Percentiles rank a stretch among this genome's conserved stretches.
Evolutionary conservation across 2,888 invertebrate species (phyloP).

Genomic region (Stomorhina lunata): DNA sequence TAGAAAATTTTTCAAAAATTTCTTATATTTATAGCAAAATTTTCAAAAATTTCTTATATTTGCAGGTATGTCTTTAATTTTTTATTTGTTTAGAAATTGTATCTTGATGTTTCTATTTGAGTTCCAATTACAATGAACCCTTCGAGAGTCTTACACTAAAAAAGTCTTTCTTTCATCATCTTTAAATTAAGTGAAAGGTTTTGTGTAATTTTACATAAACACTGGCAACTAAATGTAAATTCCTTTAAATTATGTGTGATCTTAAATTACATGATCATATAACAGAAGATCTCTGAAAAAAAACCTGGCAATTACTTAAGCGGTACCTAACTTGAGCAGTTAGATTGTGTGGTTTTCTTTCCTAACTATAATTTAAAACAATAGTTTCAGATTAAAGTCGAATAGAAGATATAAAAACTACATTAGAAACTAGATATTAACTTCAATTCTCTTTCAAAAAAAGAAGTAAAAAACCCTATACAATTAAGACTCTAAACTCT

Average conservation of each 20-base stretch:
- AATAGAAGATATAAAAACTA: background rate
- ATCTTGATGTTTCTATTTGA: no score
- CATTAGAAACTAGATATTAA: background rate
- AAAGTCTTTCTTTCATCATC: background rate
- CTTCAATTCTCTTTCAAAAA: background rate
- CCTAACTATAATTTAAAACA: slow-evolving; percentile 21
- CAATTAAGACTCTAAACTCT: background rate
- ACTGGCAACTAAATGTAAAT: no score
- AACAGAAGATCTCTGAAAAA: slow-evolving; percentile 6
- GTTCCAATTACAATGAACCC: no score
- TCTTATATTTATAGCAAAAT: no score
- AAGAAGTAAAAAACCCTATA: background rate
- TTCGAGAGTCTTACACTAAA: no score
- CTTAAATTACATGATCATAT: slow-evolving; percentile 30
- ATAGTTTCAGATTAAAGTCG: background rate
- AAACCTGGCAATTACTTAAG: slow-evolving; percentile 27
- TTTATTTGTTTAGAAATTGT: no score
- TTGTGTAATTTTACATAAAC: background rate
- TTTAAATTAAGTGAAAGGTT: slow-evolving; percentile 21
- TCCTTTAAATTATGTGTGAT: slow-evolving; percentile 10
- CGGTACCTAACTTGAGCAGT: slow-evolving; percentile 20
- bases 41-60: no score
- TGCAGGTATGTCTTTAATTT: no score
- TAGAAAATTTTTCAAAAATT: no score
- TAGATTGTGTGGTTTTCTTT: slow-evolving; percentile 28